Evolutionary conservation across 2,888 invertebrate species (phyloP).

Genomic region (Cheilosia pagana): DNA sequence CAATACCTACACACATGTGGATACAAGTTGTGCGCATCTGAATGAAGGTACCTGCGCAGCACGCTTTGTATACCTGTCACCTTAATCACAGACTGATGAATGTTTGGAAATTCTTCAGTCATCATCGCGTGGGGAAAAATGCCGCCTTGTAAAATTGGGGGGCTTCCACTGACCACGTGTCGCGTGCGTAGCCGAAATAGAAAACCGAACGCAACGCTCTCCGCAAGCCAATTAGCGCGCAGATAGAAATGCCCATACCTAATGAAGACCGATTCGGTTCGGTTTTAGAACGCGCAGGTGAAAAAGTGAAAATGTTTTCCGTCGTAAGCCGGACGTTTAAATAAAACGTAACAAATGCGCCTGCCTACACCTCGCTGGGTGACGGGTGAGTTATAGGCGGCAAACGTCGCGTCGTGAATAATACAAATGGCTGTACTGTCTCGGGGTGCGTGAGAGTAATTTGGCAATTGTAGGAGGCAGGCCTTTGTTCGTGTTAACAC

Average conservation of each 20-base stretch:
- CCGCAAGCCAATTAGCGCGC: slow-evolving; percentile 52
- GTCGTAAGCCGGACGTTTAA: background rate
- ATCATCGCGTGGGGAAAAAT: slow-evolving; percentile 23
- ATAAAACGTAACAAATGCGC: slow-evolving; percentile 22
- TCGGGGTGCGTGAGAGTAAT: slow-evolving; percentile 16
- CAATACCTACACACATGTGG: slow-evolving; percentile 27
- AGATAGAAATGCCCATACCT: slow-evolving; percentile 41
- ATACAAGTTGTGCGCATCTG: slow-evolving; percentile 3
- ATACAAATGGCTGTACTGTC: slow-evolving; percentile 15
- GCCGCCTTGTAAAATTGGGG: slow-evolving; percentile 1
- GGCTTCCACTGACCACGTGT: slow-evolving; percentile 30
- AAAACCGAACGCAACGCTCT: slow-evolving; percentile 26
- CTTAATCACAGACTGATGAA: slow-evolving; percentile 49
- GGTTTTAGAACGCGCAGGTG: slow-evolving; percentile 21
- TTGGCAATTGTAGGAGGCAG: slow-evolving; percentile 3
- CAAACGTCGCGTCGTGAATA: background rate
- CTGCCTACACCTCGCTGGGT: background rate
- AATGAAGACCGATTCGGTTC: slow-evolving; percentile 46
- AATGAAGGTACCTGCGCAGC: slow-evolving; percentile 16
- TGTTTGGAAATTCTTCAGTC: slow-evolving; percentile 34
- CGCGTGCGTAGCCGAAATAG: slow-evolving; percentile 5
- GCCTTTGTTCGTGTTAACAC: background rate
- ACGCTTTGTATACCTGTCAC: slow-evolving; percentile 52
- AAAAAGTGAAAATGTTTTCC: slow-evolving; percentile 14
- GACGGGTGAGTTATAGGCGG: slow-evolving; percentile 16